Percentiles rank a stretch among this genome's conserved stretches.
phyloP scores from a whole-genome alignment of 2,113 vertebrate genomes.

The Ceratotherium simum region DNA sequence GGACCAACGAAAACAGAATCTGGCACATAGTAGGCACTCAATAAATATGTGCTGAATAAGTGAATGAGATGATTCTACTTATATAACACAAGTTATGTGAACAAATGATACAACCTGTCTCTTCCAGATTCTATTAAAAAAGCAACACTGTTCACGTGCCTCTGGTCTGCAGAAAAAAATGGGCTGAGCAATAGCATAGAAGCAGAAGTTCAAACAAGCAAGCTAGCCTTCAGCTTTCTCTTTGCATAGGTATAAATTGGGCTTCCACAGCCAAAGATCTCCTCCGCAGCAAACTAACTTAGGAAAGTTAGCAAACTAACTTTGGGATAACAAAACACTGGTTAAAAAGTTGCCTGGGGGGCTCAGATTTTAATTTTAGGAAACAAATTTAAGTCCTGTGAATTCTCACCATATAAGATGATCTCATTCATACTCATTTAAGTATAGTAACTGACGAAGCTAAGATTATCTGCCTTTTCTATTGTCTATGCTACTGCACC shows the following conservation, averaged over 20 bases:
- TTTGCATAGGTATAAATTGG: background rate
- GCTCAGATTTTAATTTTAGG: conserved; percentile 11
- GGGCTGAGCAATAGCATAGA: background rate
- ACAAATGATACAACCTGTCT: background rate
- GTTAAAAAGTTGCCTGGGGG: background rate
- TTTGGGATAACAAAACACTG: background rate
- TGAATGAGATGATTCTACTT: background rate
- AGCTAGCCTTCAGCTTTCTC: background rate
- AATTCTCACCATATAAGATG: background rate
- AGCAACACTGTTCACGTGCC: background rate
- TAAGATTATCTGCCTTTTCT: background rate
- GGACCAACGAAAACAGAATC: background rate
- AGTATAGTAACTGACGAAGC: background rate
- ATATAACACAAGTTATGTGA: background rate
- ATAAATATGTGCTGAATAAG: background rate
- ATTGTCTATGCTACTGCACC: background rate
- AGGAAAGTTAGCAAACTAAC: background rate
- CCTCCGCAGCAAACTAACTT: background rate
- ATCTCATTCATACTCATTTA: background rate
- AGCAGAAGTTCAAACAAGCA: background rate
- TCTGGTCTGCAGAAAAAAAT: background rate
- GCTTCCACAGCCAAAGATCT: background rate
- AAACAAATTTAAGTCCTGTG: background rate
- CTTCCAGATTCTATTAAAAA: background rate
- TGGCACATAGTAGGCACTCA: background rate